phyloP scores from a whole-genome alignment of 2,797 vertebrate genomes.

The Rhodeus uyekii region DNA sequence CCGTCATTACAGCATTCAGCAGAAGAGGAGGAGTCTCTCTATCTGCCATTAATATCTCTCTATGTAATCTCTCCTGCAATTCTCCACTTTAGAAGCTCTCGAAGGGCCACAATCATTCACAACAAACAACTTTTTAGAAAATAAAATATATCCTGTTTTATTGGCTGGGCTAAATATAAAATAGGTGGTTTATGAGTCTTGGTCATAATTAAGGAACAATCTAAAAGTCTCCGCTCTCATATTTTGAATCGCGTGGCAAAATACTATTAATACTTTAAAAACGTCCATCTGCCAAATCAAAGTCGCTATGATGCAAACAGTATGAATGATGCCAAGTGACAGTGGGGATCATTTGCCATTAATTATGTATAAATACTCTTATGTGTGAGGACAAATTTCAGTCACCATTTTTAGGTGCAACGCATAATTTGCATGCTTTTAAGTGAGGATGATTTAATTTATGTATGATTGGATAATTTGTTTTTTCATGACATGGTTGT shows the following conservation, averaged over 20 bases:
- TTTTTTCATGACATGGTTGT: not conserved
- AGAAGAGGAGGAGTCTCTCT: constrained; percentile 60
- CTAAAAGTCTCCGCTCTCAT: not conserved
- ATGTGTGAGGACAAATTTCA: too few relatives aligned
- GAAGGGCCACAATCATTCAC: not conserved
- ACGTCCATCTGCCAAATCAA: too few relatives aligned
- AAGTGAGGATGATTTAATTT: not conserved
- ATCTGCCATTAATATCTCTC: constrained; percentile 67
- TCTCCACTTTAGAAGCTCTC: not conserved
- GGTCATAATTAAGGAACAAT: not conserved
- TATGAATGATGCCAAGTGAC: too few relatives aligned
- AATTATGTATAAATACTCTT: too few relatives aligned
- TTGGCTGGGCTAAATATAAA: too few relatives aligned
- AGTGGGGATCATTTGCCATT: too few relatives aligned
- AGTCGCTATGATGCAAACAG: too few relatives aligned
- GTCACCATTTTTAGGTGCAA: not conserved
- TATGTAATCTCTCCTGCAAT: not conserved
- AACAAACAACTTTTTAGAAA: not conserved
- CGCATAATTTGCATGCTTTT: not conserved
- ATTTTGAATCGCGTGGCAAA: not conserved
- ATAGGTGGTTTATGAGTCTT: not conserved
- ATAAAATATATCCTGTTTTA: too few relatives aligned
- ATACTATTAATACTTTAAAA: too few relatives aligned
- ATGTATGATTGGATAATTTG: not conserved
- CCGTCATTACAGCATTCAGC: constrained; percentile 68